phyloP scores from a whole-genome alignment of 2,113 vertebrate genomes.

The crab-eating macaque (Macaca fascicularis) region T2T-MFA8v1.1 NC_088380.1:78526001-78526500 shows the following conservation, averaged over 20 bases:
- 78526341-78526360: slow-evolving; percentile 57
- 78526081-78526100: slow-evolving; percentile 27
- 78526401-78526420: slow-evolving; percentile 60
- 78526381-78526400: not conserved
- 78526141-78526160: slow-evolving; percentile 73
- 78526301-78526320: slow-evolving; percentile 4
- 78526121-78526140: slow-evolving; percentile 74
- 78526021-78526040: not conserved
- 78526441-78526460: slow-evolving; percentile 58
- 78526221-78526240: slow-evolving; percentile 26
- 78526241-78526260: not conserved
- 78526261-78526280: not conserved
- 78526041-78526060: too few relatives aligned
- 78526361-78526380: slow-evolving; percentile 57
- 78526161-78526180: slow-evolving; percentile 69
- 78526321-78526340: slow-evolving; percentile 67
- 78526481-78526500: slow-evolving; percentile 70
- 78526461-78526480: slow-evolving; percentile 65
- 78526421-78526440: slow-evolving; percentile 59
- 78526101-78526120: slow-evolving; percentile 21
- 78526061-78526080: not conserved
- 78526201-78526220: not conserved
- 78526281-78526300: slow-evolving; percentile 56
- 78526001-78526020: not conserved
- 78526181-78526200: slow-evolving; percentile 35